A percentile compares a stretch with the other conserved stretches of the same genome.
These are phyloP conservation scores for Stichopus horrens DNA, from an alignment of 53 echinoderm and acorn worm genomes.

Conservation along the genomic window DNA sequence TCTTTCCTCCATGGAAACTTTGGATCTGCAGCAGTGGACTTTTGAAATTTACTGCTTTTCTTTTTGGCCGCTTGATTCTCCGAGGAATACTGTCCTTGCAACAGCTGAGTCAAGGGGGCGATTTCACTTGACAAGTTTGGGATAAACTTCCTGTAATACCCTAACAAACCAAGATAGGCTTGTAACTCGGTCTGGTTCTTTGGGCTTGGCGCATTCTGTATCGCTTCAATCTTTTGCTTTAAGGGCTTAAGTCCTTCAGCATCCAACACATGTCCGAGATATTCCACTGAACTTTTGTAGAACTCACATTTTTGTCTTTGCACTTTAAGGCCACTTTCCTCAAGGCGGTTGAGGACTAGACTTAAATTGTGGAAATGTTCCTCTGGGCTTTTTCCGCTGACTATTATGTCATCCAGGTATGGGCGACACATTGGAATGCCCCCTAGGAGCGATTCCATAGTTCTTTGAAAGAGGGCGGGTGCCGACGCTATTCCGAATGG, in stretches of 20 bases:
- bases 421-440: slow-evolving; percentile 59
- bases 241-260: slow-evolving; percentile 41
- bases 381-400: slow-evolving; percentile 57
- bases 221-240: slow-evolving; percentile 53
- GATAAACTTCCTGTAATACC: no score
- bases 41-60: no score
- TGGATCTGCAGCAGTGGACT: no score
- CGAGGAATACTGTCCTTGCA: no score
- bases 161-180: no score
- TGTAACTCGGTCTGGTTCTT: no score
- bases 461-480: slow-evolving; percentile 53
- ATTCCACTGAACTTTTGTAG: slow-evolving; percentile 50
- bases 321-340: slow-evolving; percentile 52
- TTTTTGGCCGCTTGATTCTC: no score
- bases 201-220: no score
- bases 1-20: no score
- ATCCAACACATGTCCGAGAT: slow-evolving; percentile 57
- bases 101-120: no score
- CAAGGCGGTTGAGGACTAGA: slow-evolving; percentile 47
- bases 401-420: slow-evolving; percentile 72
- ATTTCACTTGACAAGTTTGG: no score
- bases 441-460: slow-evolving; percentile 56
- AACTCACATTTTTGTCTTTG: slow-evolving; percentile 68
- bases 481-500: slow-evolving; percentile 56
- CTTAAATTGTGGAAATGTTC: slow-evolving; percentile 64